A percentile compares a stretch with the other conserved stretches of the same genome.
Evolutionary conservation across 1,140 invertebrate genomes (phyloP).

Genomic region (Papilio glaucus): DNA sequence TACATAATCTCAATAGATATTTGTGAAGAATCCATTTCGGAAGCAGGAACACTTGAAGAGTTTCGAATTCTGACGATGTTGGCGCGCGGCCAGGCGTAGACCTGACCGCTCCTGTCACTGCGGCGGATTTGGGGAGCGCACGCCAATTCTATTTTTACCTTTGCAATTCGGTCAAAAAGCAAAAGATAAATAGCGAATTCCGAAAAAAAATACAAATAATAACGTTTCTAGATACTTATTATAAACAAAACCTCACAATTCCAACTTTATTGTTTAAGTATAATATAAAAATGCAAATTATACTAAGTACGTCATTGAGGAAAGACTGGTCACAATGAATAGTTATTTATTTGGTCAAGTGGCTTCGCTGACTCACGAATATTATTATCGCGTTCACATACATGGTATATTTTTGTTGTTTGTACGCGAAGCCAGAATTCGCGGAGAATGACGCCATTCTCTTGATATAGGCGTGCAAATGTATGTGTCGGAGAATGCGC

Average conservation of each 20-base stretch:
- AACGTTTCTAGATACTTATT: background rate
- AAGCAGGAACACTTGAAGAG: conserved; percentile 60
- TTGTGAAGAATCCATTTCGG: conserved; percentile 69
- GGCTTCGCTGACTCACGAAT: conserved; percentile 73
- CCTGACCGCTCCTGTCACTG: conserved; percentile 51
- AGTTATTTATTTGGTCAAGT: conserved; percentile 82
- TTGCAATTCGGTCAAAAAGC: conserved; percentile 44
- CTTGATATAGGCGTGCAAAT: conserved; percentile 51
- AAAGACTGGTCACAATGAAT: conserved; percentile 66
- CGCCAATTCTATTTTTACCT: conserved; percentile 65
- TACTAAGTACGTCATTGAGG: conserved; percentile 55
- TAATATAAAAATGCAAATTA: conserved; percentile 43
- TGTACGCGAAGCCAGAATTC: conserved; percentile 64
- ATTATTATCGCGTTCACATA: conserved; percentile 77
- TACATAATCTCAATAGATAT: conserved; percentile 37
- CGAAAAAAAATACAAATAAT: background rate
- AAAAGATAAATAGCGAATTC: conserved; percentile 43
- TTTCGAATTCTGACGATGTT: conserved; percentile 49
- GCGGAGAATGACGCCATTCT: conserved; percentile 70
- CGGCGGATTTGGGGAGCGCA: conserved; percentile 51
- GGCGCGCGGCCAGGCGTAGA: conserved; percentile 62
- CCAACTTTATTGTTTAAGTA: background rate
- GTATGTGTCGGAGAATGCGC: conserved; percentile 2
- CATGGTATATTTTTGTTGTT: conserved; percentile 69
- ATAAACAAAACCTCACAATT: background rate